Percentiles rank a stretch among this genome's conserved stretches.
Evolutionary conservation across 2,888 invertebrate genomes (phyloP).

Genomic region (Tolmerus cingulatus): DNA sequence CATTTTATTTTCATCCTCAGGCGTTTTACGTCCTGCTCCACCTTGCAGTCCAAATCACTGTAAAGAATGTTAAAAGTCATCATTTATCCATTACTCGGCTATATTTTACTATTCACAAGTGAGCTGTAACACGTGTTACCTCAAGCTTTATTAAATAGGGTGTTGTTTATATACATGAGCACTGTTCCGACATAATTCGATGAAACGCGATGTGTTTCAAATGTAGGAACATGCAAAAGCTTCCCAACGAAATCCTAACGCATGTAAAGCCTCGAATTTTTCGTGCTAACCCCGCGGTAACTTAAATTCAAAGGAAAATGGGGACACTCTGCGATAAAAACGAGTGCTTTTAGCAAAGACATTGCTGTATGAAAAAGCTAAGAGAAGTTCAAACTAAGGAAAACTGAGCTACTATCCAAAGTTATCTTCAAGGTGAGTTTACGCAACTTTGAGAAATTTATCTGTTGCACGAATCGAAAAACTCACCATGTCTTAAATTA

Average conservation of each 20-base stretch:
- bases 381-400: background rate
- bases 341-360: background rate
- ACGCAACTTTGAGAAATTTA: too few species aligned
- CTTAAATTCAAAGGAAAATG: background rate
- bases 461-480: too few species aligned
- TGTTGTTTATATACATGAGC: slow-evolving; percentile 37
- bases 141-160: slow-evolving; percentile 52
- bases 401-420: too few species aligned
- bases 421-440: too few species aligned
- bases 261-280: background rate
- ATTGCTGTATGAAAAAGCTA: background rate
- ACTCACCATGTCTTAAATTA: too few species aligned
- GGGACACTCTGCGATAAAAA: background rate
- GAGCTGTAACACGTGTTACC: slow-evolving; percentile 52
- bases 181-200: background rate
- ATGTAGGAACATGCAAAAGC: background rate
- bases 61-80: slow-evolving; percentile 52
- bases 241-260: background rate
- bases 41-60: slow-evolving; percentile 47
- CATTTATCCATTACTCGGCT: slow-evolving; percentile 51
- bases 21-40: background rate
- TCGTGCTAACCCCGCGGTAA: background rate
- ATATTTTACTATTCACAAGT: slow-evolving; percentile 53
- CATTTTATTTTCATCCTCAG: background rate
- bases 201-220: background rate